Evolutionary conservation across 2,113 vertebrate genomes (phyloP).

Genomic region (Pseudopipra pipra): DNA sequence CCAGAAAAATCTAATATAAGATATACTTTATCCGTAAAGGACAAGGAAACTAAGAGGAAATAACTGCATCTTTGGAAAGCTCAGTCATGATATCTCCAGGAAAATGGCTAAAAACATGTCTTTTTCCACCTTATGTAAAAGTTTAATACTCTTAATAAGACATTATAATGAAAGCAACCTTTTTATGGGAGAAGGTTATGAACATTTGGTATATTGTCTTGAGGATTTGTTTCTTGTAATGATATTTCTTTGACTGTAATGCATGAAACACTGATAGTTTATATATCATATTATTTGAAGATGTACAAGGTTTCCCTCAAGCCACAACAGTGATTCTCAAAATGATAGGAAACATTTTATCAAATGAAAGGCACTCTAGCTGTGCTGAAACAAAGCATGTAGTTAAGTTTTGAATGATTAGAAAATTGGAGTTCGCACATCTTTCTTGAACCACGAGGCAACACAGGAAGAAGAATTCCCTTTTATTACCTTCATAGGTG

Average conservation of each 20-base stretch:
- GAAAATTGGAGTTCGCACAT: neutral
- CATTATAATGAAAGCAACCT: neutral
- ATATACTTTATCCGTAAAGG: neutral
- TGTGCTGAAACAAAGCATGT: neutral
- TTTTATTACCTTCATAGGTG: neutral
- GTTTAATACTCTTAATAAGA: neutral
- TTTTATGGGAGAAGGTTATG: neutral
- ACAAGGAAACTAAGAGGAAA: neutral
- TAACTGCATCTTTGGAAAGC: neutral
- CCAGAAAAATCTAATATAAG: neutral
- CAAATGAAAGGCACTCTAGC: neutral
- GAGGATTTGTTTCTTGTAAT: neutral
- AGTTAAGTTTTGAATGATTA: neutral
- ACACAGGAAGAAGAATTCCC: neutral
- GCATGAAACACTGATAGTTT: neutral
- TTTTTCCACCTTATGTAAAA: neutral
- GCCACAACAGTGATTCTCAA: neutral
- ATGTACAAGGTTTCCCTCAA: neutral
- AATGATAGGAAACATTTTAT: neutral
- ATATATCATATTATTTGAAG: neutral
- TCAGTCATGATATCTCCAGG: neutral
- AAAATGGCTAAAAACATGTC: neutral
- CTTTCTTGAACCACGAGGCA: neutral
- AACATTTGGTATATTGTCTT: neutral
- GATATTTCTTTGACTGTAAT: neutral